These are phyloP conservation scores for Urophycis tenuis DNA, from an alignment of 2,797 vertebrate genomes.

Conservation along the genomic window DNA sequence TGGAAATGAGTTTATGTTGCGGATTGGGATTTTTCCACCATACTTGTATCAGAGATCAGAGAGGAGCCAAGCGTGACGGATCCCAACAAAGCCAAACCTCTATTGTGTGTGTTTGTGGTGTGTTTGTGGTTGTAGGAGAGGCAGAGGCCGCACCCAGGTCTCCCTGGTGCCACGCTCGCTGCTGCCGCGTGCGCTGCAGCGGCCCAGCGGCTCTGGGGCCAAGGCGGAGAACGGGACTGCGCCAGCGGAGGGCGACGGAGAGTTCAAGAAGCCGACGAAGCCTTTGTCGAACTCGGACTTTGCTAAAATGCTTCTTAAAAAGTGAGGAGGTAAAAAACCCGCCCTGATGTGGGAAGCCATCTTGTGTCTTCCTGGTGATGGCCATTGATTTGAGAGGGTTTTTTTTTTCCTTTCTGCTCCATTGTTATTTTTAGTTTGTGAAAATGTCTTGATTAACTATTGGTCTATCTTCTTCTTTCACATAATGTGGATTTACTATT, in stretches of 20 bases:
- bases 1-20: too few relatives aligned
- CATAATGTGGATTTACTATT: slow-evolving; percentile 22
- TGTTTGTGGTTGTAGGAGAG: slow-evolving; percentile 73
- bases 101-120: too few relatives aligned
- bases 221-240: slow-evolving; percentile 84
- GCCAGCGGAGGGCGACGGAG: slow-evolving; percentile 25
- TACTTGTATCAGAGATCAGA: too few relatives aligned
- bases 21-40: too few relatives aligned
- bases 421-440: slow-evolving; percentile 44
- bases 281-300: slow-evolving; percentile 96
- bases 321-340: slow-evolving; percentile 69
- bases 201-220: slow-evolving; percentile 56
- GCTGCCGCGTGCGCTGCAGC: slow-evolving; percentile 85
- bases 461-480: slow-evolving; percentile 24
- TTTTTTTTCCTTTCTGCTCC: slow-evolving; percentile 16
- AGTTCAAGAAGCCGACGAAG: slow-evolving; percentile 58
- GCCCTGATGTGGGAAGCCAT: slow-evolving; percentile 74
- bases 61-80: too few relatives aligned
- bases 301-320: slow-evolving; percentile 88
- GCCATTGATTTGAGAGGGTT: slow-evolving; percentile 19
- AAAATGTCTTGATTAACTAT: slow-evolving; percentile 40
- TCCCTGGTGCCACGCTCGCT: slow-evolving; percentile 87
- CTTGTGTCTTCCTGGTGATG: slow-evolving; percentile 69
- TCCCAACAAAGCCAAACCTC: too few relatives aligned
- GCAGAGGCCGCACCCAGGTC: slow-evolving; percentile 90